Percentiles rank a stretch among this genome's conserved stretches.
Conservation (phyloP, 2,888 invertebrate genomes). For the Melanophora roralis region DNA sequence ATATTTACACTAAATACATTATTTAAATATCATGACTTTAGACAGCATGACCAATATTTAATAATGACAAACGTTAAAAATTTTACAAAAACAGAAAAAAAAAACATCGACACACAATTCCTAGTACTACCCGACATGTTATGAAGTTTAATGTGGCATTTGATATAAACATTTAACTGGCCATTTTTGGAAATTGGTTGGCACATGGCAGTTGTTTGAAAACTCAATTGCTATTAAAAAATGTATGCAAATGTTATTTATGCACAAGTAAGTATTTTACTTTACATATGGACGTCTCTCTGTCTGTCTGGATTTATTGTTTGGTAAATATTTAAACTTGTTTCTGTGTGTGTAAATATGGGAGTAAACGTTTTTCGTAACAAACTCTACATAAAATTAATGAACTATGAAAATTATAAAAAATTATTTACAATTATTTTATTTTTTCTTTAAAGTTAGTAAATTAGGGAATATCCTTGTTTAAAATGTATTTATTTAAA, state of each 20-base stretch:
- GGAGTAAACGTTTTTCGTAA: conserved; percentile 22
- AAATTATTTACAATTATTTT: conserved; percentile 1
- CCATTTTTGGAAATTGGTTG: conserved; percentile 59
- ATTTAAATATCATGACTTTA: conserved; percentile 45
- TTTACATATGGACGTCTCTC: neutral
- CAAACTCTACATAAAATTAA: conserved; percentile 1
- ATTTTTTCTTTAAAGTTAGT: neutral
- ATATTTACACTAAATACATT: neutral
- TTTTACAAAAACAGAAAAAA: conserved; percentile 19
- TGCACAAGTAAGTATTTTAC: conserved; percentile 15
- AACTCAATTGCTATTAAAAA: conserved; percentile 61
- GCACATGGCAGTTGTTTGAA: conserved; percentile 60
- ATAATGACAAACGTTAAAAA: conserved; percentile 49
- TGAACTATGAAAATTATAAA: conserved; percentile 4
- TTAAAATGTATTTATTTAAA: neutral
- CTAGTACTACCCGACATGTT: conserved; percentile 28
- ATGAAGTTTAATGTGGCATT: conserved; percentile 57
- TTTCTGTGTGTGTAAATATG: conserved; percentile 15
- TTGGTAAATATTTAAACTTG: neutral
- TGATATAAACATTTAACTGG: conserved; percentile 61
- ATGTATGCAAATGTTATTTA: conserved; percentile 50
- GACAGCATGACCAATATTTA: conserved; percentile 57
- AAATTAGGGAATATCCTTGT: neutral
- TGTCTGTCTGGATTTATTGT: neutral
- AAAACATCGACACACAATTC: conserved; percentile 5